Conservation (phyloP, 2,797 vertebrate species). For the Syndactyla subalaris region DNA sequence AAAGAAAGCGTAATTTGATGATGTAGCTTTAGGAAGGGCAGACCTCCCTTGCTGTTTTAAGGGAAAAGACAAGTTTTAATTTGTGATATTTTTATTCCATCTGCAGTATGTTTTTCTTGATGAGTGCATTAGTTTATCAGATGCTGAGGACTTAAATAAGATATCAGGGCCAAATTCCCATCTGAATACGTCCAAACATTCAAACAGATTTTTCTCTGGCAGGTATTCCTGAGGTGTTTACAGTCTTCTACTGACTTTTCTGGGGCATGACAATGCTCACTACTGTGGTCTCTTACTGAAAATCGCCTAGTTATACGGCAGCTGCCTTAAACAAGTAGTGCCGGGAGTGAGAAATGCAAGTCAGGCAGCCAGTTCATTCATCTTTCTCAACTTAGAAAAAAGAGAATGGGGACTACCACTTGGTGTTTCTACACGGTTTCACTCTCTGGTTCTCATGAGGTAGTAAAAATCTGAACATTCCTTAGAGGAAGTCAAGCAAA, state of each 20-base stretch:
- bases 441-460: slow-evolving; percentile 19
- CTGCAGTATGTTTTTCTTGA: neutral
- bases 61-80: neutral
- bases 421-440: slow-evolving; percentile 19
- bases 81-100: neutral
- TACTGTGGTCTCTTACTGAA: neutral
- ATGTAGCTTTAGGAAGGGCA: neutral
- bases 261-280: neutral
- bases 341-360: neutral
- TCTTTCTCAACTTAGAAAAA: slow-evolving; percentile 29
- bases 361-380: neutral
- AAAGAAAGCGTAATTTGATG: neutral
- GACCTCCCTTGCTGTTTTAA: neutral
- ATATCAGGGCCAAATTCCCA: neutral
- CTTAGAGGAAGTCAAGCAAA: slow-evolving; percentile 29
- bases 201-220: neutral
- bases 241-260: neutral
- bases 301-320: neutral
- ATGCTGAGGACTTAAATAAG: neutral
- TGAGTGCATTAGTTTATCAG: neutral
- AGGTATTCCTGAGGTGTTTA: neutral
- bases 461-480: neutral
- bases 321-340: neutral
- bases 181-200: neutral
- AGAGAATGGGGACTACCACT: slow-evolving; percentile 33